Evolutionary conservation across 2,113 vertebrate genomes (phyloP), one percentile per base, ranked within the genome.

Genomic region (Tricholaema leucomelas): DNA sequence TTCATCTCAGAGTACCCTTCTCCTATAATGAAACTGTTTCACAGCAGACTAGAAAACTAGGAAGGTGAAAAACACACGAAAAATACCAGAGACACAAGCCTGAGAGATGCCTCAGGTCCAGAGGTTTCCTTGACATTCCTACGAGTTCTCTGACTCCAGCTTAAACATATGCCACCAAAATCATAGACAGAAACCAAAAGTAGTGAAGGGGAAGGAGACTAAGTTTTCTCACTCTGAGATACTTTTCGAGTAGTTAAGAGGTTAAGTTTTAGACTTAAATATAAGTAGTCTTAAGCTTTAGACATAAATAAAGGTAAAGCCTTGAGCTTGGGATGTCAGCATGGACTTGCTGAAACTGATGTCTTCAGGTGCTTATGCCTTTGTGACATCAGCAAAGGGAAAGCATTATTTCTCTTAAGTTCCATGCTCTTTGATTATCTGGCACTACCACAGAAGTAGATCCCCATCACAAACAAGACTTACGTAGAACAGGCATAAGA

Each of bases 51-150:
- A 20, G 18, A 9, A 17, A 52, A 42, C 38, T 40, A 40, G 11
- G 14, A 40, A 40, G 5, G 38, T 40, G 38, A 16, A 54, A 54
- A 20, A 16, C 20, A 44, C 23, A 66, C 10, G 8, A 50, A 65
- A n/a, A 73, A 3, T 0, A 1, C 6, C 17, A 65, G 35, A 42
- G 8, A 3, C 1, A 6, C 19, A 35, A 27, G 35, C 2, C 11
- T 23, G 36, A 87, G 20, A 61, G 23, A 73, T 23, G 23, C 8
- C 15, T 77, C 23, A 46, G 23, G 40, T 56, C 17, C 23, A 80
- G 44, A 63, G 6, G 46, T 33, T 44, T 55, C 20, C 19, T 28
- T 33, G 24, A 56, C 10, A 6, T 46, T 69, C 72, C 28, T 33
- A n/a, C 10, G 12, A 88, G 13, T 40, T 86, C 44, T 77, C 40